Conservation (phyloP, 2,888 invertebrate genomes). For the Tenthredo livida region DNA sequence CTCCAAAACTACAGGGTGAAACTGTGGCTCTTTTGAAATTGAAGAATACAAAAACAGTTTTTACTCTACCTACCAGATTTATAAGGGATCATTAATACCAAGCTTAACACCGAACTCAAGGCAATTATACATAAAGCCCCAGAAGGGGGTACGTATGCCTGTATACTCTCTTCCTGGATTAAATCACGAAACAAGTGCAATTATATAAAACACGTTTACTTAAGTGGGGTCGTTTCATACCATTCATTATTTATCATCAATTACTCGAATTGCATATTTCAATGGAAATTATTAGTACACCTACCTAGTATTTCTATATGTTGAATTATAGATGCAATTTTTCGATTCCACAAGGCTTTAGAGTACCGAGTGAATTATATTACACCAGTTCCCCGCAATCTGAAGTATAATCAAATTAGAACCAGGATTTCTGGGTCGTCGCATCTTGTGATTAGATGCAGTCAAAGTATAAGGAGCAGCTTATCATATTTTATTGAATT, state of each 20-base stretch:
- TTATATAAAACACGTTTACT: neutral
- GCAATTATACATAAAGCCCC: neutral
- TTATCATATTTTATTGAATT: neutral
- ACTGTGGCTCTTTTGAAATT: neutral
- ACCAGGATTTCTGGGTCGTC: neutral
- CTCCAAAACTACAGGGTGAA: neutral
- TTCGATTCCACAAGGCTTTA: too few species aligned
- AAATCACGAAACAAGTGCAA: neutral
- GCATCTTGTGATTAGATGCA: neutral
- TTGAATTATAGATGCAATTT: too few species aligned
- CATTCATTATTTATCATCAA: neutral
- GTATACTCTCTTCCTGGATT: neutral
- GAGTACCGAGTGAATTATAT: neutral
- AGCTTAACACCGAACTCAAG: constrained; percentile 2
- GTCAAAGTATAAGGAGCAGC: neutral
- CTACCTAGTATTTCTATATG: too few species aligned
- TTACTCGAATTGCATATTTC: neutral
- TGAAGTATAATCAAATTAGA: neutral
- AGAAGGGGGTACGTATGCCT: neutral
- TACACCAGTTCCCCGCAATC: neutral
- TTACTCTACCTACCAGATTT: neutral
- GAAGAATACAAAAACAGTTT: neutral
- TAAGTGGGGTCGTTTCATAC: neutral
- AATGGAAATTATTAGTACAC: too few species aligned
- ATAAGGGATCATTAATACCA: neutral